Base-by-base conservation (phyloP, 2,888 invertebrate genomes). In the Stenurella melanura region DNA sequence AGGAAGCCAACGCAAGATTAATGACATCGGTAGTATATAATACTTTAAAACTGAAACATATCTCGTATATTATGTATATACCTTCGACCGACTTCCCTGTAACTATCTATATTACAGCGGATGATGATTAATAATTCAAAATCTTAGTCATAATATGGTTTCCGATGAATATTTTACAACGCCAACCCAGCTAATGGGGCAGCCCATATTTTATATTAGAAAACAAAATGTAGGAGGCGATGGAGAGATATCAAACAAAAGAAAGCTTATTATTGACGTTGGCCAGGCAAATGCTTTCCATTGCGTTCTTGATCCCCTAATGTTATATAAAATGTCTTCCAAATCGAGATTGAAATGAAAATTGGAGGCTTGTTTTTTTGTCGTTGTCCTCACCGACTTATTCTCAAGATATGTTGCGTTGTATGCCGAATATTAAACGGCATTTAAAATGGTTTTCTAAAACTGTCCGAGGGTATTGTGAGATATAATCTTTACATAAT, bases 241-340 rank as follows among this genome's bases (percentile, higher is more conserved):
- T 56, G 56, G 30, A 30, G 34, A 30, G 26, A 21, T 26, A 68
- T 21, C 26, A 21, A 68, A 56, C 64, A 64, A 64, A 64, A 64
- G 64, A 64, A 42, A 57, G 68, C 68, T 42, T 64, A 64, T 68
- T 68, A 54, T 68, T 34, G 68, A 68, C 57, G 68, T 68, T 54
- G 54, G 30, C 68, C 21, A 68, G 26, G 68, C 64, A 64, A 64
- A 64, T 64, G 68, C 15, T 68, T n/a, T 68, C 56, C 30, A 21
- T 26, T 26, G n/a, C 56, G n/a, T 57, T 56, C 68, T 68, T 30
- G 26, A 56, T 64, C 42, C 26, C 10, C 15, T 67, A 67, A 50
- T 67, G 50, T 67, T 42, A 42, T 42, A 19, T 19, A n/a, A 38
- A 18, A 19, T 63, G n/a, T 64, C 30, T 15, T 15, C 17, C 15